These are phyloP conservation scores for Leptinotarsa haldemani DNA, from an alignment of 2,888 invertebrate species.

Conservation along the genomic window DNA sequence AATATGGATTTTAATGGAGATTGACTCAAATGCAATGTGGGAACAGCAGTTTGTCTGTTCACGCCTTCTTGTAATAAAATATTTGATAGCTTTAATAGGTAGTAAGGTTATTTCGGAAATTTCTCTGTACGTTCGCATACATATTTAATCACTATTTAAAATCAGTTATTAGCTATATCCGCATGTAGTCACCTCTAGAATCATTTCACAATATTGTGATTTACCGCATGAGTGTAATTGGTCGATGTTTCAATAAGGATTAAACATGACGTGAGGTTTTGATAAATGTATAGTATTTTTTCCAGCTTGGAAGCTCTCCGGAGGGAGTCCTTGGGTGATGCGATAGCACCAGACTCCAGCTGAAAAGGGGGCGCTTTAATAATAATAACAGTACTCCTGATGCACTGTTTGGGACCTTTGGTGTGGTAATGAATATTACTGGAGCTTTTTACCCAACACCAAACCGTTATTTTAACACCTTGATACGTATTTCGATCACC, in stretches of 20 bases:
- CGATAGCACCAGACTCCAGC: too few relatives aligned
- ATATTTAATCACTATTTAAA: too few relatives aligned
- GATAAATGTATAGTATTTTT: too few relatives aligned
- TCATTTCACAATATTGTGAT: neutral
- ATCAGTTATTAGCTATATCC: neutral
- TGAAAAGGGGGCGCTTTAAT: too few relatives aligned
- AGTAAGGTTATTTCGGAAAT: slow-evolving; percentile 8
- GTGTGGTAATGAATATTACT: too few relatives aligned
- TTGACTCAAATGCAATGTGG: slow-evolving; percentile 3
- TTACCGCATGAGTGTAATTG: neutral
- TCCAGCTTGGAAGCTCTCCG: too few relatives aligned
- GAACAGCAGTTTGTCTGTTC: slow-evolving; percentile 13
- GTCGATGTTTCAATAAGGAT: neutral
- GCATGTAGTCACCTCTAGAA: neutral
- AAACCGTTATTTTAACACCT: too few relatives aligned
- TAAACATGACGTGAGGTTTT: neutral
- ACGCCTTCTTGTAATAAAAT: slow-evolving; percentile 18
- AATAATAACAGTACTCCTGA: too few relatives aligned
- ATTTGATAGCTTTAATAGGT: slow-evolving; percentile 2
- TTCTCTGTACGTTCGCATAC: neutral
- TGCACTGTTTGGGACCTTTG: too few relatives aligned
- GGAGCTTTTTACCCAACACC: too few relatives aligned
- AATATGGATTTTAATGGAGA: slow-evolving; percentile 7
- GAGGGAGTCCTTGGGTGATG: too few relatives aligned
- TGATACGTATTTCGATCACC: too few relatives aligned